These are phyloP conservation scores for Drosophila guanche DNA, from an alignment of 1,140 invertebrate species.

Conservation along the genomic window DNA sequence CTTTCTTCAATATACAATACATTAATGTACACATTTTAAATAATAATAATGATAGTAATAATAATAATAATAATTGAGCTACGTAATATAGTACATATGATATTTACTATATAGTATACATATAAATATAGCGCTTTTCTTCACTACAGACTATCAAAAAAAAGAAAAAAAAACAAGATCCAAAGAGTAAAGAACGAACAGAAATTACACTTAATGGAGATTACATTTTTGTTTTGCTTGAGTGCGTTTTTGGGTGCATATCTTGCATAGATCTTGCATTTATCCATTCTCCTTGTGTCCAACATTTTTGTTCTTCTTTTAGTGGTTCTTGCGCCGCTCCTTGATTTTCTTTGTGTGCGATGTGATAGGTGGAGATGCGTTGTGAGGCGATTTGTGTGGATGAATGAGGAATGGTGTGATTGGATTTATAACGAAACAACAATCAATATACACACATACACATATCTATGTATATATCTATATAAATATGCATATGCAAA, in stretches of 20 bases:
- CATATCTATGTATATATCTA: no score
- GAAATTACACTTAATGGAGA: constrained; percentile 77
- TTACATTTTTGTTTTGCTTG: constrained; percentile 23
- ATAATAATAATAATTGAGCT: constrained; percentile 65
- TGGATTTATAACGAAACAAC: constrained; percentile 54
- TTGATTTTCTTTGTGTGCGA: neutral
- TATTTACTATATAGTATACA: constrained; percentile 33
- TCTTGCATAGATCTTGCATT: constrained; percentile 13
- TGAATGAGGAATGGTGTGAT: constrained; percentile 16
- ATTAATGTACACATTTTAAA: constrained; percentile 75
- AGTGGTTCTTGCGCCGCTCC: neutral
- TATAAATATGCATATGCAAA: neutral
- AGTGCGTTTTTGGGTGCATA: constrained; percentile 1
- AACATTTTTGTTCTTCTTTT: no score
- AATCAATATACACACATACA: constrained; percentile 23
- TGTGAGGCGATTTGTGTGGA: neutral
- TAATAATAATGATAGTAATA: constrained; percentile 62
- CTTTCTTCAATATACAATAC: constrained; percentile 68
- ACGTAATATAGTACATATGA: constrained; percentile 67
- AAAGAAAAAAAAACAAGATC: constrained; percentile 44
- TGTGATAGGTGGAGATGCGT: constrained; percentile 2
- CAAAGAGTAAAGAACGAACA: no score
- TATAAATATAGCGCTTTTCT: constrained; percentile 59
- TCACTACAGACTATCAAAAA: constrained; percentile 56
- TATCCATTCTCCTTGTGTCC: no score